Evolutionary conservation across 35 echinoderm and acorn worm species (phyloP).

Genomic region (Anneissia japonica): DNA sequence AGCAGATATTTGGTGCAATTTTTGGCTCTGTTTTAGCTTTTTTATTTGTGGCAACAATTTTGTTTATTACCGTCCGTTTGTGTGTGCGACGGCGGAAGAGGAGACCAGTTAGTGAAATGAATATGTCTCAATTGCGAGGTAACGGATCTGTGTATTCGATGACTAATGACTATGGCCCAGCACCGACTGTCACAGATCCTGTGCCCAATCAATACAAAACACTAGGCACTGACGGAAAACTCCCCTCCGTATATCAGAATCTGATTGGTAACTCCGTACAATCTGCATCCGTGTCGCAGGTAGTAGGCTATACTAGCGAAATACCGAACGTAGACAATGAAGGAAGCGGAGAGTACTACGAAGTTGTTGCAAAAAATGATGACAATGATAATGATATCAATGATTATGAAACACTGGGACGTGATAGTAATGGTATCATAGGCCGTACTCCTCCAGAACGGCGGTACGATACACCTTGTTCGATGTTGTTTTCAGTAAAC

Average conservation of each 20-base stretch:
- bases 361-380: neutral
- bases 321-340: neutral
- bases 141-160: neutral
- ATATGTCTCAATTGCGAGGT: neutral
- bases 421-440: neutral
- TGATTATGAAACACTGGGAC: neutral
- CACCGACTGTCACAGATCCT: neutral
- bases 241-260: neutral
- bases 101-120: neutral
- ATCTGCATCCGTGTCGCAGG: neutral
- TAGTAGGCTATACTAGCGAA: neutral
- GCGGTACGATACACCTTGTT: neutral
- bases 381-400: neutral
- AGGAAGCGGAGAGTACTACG: neutral
- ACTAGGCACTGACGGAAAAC: neutral
- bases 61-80: neutral
- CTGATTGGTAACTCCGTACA: neutral
- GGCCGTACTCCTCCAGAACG: neutral
- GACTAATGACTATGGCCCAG: neutral
- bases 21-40: neutral
- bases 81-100: neutral
- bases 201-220: neutral
- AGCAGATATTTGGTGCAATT: neutral
- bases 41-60: neutral
- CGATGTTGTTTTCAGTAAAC: neutral